Conservation (phyloP, 2,888 invertebrate genomes). For the Elegia similella region DNA sequence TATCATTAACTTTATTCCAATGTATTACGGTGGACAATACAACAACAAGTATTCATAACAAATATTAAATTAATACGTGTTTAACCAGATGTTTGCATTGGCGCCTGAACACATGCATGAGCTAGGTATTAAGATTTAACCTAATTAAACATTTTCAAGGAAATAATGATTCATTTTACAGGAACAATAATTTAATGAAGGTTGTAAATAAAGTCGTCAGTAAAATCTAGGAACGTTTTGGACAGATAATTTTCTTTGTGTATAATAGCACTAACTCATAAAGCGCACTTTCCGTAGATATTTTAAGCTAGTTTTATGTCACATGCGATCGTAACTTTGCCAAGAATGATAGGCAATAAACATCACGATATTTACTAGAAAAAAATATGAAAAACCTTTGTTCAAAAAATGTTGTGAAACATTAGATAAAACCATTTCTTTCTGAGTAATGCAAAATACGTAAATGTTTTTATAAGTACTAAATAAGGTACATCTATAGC, state of each 20-base stretch:
- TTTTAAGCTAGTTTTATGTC: slow-evolving; percentile 17
- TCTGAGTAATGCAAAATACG: too few species aligned
- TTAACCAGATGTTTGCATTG: background rate
- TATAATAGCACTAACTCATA: background rate
- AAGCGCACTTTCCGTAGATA: slow-evolving; percentile 14
- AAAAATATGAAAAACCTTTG: background rate
- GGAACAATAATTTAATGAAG: background rate
- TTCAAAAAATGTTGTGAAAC: too few species aligned
- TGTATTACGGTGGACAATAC: slow-evolving; percentile 27
- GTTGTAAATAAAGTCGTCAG: background rate
- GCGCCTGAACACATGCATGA: background rate
- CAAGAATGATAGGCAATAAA: slow-evolving; percentile 20
- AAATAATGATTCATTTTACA: background rate
- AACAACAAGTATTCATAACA: background rate
- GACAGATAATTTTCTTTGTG: background rate
- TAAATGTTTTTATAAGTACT: too few species aligned
- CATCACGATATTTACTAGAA: background rate
- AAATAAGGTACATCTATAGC: too few species aligned
- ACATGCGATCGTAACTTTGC: slow-evolving; percentile 25
- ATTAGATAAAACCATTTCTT: too few species aligned
- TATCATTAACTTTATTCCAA: slow-evolving; percentile 27
- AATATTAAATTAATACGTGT: background rate
- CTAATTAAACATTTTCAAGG: background rate
- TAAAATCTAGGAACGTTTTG: background rate
- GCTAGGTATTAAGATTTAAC: background rate